phyloP scores from a whole-genome alignment of 37 sponge, comb jelly and placozoan genomes.

The Halisarca cf. caerulea region DNA sequence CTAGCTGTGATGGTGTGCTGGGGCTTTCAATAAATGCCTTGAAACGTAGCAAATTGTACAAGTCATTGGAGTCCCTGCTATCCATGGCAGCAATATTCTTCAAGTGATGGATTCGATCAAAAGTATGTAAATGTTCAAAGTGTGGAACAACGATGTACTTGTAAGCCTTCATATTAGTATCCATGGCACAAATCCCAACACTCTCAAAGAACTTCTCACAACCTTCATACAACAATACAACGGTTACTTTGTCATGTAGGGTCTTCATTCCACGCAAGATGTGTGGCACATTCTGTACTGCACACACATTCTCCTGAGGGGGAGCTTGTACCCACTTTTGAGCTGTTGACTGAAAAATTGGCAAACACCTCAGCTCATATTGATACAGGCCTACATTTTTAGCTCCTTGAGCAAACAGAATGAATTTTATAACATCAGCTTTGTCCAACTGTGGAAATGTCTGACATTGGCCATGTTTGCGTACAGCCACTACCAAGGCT shows the following conservation, averaged over 20 bases:
- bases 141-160: neutral
- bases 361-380: too few relatives aligned
- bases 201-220: slow-evolving; percentile 7
- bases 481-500: too few relatives aligned
- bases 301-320: too few relatives aligned
- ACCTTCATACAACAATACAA: neutral
- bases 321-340: too few relatives aligned
- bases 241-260: neutral
- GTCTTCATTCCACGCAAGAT: too few relatives aligned
- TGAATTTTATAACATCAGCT: too few relatives aligned
- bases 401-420: too few relatives aligned
- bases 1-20: neutral
- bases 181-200: neutral
- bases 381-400: too few relatives aligned
- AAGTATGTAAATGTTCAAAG: neutral
- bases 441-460: too few relatives aligned
- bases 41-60: neutral
- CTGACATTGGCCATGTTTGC: too few relatives aligned
- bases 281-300: too few relatives aligned
- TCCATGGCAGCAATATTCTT: neutral
- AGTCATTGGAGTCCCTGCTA: neutral
- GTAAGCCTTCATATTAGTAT: neutral
- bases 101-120: neutral
- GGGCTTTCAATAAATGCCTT: neutral
- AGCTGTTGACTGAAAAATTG: too few relatives aligned